A percentile compares a stretch with the other conserved stretches of the same genome.
These are phyloP conservation scores for Xestia sexstrigata DNA, from an alignment of 2,888 invertebrate genomes.

Conservation along the genomic window DNA sequence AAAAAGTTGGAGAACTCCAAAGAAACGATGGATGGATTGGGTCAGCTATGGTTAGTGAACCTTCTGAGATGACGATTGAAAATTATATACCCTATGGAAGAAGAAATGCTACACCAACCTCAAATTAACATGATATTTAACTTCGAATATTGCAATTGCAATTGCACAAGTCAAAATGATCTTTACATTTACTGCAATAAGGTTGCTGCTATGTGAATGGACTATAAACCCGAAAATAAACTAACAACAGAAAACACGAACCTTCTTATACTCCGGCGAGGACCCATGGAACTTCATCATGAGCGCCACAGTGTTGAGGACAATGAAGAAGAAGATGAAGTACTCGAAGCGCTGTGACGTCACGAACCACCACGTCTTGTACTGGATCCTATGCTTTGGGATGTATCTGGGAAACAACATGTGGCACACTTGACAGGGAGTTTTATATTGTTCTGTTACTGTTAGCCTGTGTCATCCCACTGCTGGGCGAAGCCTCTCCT, in stretches of 20 bases:
- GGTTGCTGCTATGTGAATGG: not conserved
- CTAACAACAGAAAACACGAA: conserved; percentile 45
- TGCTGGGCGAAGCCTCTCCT: too few species aligned
- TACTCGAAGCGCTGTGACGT: conserved; percentile 99
- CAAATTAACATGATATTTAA: too few species aligned
- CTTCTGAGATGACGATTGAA: too few species aligned
- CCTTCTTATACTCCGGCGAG: conserved; percentile 93
- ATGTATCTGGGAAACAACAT: conserved; percentile 94
- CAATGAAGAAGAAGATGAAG: conserved; percentile 98
- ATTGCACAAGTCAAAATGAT: too few species aligned
- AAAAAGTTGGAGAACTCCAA: not conserved
- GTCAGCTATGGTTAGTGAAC: not conserved
- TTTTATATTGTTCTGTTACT: not conserved
- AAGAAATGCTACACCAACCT: too few species aligned
- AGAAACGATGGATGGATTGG: not conserved
- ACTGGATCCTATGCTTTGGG: conserved; percentile 99
- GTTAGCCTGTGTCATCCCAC: too few species aligned
- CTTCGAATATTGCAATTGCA: too few species aligned
- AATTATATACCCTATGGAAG: too few species aligned
- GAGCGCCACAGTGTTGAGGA: conserved; percentile 98
- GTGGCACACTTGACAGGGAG: not conserved
- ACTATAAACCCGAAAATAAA: not conserved
- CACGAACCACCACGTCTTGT: conserved; percentile 99
- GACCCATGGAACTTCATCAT: conserved; percentile 99
- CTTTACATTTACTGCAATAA: too few species aligned